Evolutionary conservation across 2,113 vertebrate genomes (phyloP).

Genomic region (Macrotus californicus): DNA sequence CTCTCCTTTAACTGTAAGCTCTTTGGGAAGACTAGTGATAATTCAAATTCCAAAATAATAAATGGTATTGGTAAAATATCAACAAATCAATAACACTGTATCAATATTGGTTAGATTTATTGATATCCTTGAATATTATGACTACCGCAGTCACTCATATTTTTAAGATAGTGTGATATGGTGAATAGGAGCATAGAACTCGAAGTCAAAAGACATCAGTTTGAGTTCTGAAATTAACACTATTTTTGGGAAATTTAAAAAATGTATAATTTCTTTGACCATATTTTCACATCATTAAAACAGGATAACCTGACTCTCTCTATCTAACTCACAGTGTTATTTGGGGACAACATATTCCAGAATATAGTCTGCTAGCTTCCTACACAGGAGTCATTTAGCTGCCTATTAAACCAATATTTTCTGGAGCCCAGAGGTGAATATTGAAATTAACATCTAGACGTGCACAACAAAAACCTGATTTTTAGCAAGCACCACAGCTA

Average conservation of each 20-base stretch:
- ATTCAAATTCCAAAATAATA: background rate
- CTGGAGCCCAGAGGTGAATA: background rate
- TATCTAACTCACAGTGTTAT: background rate
- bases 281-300: background rate
- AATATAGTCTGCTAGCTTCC: background rate
- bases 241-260: no score
- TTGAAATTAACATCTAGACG: background rate
- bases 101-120: background rate
- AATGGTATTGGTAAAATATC: background rate
- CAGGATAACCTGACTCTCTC: background rate
- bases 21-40: background rate
- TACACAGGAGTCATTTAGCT: background rate
- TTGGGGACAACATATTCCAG: background rate
- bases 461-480: background rate
- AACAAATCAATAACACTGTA: background rate
- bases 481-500: background rate
- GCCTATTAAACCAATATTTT: background rate
- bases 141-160: background rate
- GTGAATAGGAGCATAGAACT: background rate
- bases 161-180: background rate
- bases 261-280: background rate
- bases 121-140: background rate
- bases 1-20: background rate
- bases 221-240: background rate
- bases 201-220: background rate